phyloP scores from a whole-genome alignment of 2,888 invertebrate species.

The Rotaria magnacalcarata region DNA sequence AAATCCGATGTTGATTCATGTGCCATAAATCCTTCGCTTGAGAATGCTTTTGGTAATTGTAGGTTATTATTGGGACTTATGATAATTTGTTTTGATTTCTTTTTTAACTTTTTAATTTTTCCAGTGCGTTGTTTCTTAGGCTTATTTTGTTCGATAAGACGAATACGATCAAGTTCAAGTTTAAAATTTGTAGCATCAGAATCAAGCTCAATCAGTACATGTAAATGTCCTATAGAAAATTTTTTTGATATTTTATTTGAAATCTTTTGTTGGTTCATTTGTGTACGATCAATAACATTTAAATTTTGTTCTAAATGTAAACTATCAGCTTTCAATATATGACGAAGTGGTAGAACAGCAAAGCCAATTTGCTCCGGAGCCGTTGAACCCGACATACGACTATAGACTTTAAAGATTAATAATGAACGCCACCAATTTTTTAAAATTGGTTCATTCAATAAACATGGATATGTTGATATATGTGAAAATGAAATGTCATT shows the following conservation, averaged over 20 bases:
- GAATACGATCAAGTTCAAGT: slow-evolving; percentile 51
- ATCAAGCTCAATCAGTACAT: slow-evolving; percentile 55
- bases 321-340: slow-evolving; percentile 40
- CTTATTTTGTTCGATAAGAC: slow-evolving; percentile 54
- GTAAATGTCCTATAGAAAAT: slow-evolving; percentile 51
- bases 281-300: slow-evolving; percentile 39
- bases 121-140: slow-evolving; percentile 50
- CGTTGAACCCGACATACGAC: slow-evolving; percentile 48
- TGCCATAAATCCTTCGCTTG: neutral
- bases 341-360: slow-evolving; percentile 36
- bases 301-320: slow-evolving; percentile 39
- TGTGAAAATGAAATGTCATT: slow-evolving; percentile 51
- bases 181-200: slow-evolving; percentile 57
- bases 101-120: neutral
- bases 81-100: neutral
- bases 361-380: slow-evolving; percentile 38
- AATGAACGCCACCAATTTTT: slow-evolving; percentile 59
- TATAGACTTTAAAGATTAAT: slow-evolving; percentile 55
- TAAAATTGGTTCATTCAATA: slow-evolving; percentile 57
- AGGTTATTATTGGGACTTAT: neutral
- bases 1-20: neutral
- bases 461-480: slow-evolving; percentile 56
- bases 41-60: slow-evolving; percentile 9
- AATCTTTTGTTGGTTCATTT: neutral
- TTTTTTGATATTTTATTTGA: slow-evolving; percentile 43